phyloP scores from a whole-genome alignment of 2,888 invertebrate genomes.

The Ophioninae sp. region DNA sequence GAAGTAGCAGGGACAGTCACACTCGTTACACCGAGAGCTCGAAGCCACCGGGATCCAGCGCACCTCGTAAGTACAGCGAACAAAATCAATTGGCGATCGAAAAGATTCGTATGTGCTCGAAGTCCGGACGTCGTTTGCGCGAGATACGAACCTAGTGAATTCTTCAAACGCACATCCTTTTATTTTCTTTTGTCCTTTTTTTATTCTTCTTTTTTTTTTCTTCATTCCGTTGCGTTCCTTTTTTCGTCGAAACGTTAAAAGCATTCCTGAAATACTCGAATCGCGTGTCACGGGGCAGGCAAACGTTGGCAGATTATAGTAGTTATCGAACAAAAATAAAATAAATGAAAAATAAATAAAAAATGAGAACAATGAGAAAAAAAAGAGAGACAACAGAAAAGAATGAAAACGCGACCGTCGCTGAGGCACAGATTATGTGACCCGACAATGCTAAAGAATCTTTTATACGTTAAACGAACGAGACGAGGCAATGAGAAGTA shows the following conservation, averaged over 20 bases:
- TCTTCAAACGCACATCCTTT: slow-evolving; percentile 21
- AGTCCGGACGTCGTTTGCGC: slow-evolving; percentile 62
- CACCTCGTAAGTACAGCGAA: slow-evolving; percentile 77
- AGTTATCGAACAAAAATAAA: slow-evolving; percentile 26
- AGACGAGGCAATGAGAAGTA: slow-evolving; percentile 57
- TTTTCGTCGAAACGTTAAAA: slow-evolving; percentile 53
- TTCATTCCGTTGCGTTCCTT: slow-evolving; percentile 23
- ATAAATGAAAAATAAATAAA: slow-evolving; percentile 17
- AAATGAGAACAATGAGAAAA: not conserved
- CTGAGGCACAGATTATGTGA: slow-evolving; percentile 51
- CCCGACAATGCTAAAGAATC: slow-evolving; percentile 55
- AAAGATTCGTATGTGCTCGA: slow-evolving; percentile 64
- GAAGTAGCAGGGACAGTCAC: slow-evolving; percentile 78
- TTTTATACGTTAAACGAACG: slow-evolving; percentile 53
- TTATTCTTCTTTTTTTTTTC: slow-evolving; percentile 46
- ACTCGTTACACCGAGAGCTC: slow-evolving; percentile 77
- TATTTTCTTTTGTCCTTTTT: slow-evolving; percentile 15
- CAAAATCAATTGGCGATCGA: slow-evolving; percentile 63
- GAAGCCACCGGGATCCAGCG: slow-evolving; percentile 76
- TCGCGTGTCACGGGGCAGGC: slow-evolving; percentile 62
- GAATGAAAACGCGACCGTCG: slow-evolving; percentile 44
- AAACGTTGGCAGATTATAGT: slow-evolving; percentile 55
- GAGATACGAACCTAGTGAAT: slow-evolving; percentile 60
- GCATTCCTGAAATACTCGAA: slow-evolving; percentile 58
- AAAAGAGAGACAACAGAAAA: slow-evolving; percentile 5